phyloP scores from a whole-genome alignment of 2,797 vertebrate species.

The Heterohyrax brucei region DNA sequence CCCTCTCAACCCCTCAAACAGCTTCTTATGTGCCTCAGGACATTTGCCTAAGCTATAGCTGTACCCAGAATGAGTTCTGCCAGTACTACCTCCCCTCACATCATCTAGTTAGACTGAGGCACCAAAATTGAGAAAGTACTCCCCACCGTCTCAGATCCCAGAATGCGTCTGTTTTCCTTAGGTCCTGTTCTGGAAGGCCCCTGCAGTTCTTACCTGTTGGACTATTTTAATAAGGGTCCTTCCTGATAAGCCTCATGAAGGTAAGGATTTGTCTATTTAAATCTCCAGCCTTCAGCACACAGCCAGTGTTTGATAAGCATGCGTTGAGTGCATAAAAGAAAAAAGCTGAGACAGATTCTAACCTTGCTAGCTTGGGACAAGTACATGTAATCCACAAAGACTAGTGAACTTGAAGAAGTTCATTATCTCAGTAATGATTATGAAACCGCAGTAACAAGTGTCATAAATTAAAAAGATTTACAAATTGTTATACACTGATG shows the following conservation, averaged over 20 bases:
- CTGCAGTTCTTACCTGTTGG: background rate
- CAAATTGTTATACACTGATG: slow-evolving; percentile 13
- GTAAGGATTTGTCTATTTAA: background rate
- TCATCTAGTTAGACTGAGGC: background rate
- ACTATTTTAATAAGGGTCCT: background rate
- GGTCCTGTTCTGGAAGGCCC: background rate
- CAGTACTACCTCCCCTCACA: no score
- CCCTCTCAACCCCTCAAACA: background rate
- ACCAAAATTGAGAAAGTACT: background rate
- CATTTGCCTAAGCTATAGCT: background rate
- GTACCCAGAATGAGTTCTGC: background rate
- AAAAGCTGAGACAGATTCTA: background rate
- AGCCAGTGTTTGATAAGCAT: background rate
- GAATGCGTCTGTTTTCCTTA: background rate
- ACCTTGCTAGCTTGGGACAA: background rate
- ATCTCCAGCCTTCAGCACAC: background rate
- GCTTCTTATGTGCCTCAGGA: background rate
- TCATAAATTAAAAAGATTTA: slow-evolving; percentile 60
- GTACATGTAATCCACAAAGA: background rate
- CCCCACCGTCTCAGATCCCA: background rate
- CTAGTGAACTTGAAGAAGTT: background rate
- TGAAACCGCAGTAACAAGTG: background rate
- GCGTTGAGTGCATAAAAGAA: background rate
- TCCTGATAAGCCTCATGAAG: background rate
- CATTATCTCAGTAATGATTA: slow-evolving; percentile 48